Conservation (phyloP, 2,888 invertebrate genomes). For the Carterocephalus palaemon region DNA sequence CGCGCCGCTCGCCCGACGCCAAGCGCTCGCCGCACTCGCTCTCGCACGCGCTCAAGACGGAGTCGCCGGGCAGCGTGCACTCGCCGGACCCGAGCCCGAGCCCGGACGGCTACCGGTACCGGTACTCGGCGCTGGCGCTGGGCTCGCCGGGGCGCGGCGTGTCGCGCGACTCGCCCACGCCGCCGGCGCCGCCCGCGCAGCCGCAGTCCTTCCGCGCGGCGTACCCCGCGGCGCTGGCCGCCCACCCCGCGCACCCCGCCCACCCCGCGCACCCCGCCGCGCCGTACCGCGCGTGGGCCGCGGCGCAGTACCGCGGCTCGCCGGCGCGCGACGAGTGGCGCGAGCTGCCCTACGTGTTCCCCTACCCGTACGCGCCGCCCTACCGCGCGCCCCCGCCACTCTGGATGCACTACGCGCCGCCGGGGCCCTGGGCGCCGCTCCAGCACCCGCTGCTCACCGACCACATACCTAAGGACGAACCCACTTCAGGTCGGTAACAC, state of each 20-base stretch:
- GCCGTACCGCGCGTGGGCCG: constrained; percentile 42
- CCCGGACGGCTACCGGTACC: constrained; percentile 64
- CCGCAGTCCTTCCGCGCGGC: constrained; percentile 34
- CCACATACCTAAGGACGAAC: constrained; percentile 78
- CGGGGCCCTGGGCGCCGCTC: constrained; percentile 77
- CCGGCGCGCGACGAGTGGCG: constrained; percentile 46
- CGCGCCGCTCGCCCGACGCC: constrained; percentile 62
- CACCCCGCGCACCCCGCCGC: constrained; percentile 33
- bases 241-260: constrained; percentile 18
- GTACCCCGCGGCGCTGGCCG: constrained; percentile 37
- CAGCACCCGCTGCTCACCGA: constrained; percentile 69
- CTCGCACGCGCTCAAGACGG: constrained; percentile 55
- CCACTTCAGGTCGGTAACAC: constrained; percentile 70
- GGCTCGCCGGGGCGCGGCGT: constrained; percentile 54
- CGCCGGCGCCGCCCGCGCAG: constrained; percentile 49
- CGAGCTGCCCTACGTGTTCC: constrained; percentile 60
- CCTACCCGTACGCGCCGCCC: constrained; percentile 66
- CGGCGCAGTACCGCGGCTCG: constrained; percentile 36
- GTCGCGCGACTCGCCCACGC: constrained; percentile 59
- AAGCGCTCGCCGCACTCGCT: constrained; percentile 53
- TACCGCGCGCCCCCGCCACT: constrained; percentile 61
- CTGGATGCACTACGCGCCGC: constrained; percentile 72
- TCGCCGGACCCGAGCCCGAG: constrained; percentile 69
- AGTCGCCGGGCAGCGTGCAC: constrained; percentile 61
- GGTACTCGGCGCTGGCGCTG: constrained; percentile 54